Evolutionary conservation across 2,113 vertebrate species (phyloP).

Genomic region (Heterochromis multidens): DNA sequence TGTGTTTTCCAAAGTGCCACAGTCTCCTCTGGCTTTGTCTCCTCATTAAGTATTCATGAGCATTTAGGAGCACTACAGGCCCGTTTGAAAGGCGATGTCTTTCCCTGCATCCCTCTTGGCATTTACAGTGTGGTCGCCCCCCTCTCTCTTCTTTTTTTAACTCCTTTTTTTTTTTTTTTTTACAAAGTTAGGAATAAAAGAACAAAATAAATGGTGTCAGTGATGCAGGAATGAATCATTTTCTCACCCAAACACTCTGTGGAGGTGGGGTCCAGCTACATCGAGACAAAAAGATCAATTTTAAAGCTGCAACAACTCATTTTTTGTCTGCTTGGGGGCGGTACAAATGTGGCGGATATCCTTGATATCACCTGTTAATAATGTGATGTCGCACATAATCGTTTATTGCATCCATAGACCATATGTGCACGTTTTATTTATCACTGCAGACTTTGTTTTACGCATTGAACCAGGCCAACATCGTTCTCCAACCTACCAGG

Average conservation of each 20-base stretch:
- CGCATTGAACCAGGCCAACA: not conserved
- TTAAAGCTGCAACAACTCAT: not conserved
- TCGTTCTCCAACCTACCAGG: not conserved
- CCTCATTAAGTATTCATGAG: conserved; percentile 24
- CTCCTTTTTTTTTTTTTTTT: too few species aligned
- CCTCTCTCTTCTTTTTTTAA: not conserved
- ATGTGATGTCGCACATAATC: not conserved
- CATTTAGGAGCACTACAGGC: not conserved
- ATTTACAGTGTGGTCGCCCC: not conserved
- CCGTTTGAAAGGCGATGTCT: not conserved
- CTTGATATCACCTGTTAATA: not conserved
- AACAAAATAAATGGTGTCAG: not conserved
- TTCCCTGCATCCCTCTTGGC: not conserved
- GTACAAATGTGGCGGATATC: not conserved
- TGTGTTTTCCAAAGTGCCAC: conserved; percentile 6
- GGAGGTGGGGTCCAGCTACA: not conserved
- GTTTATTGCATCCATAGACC: not conserved
- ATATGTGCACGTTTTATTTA: not conserved
- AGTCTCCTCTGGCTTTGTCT: not conserved
- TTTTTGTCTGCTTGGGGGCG: not conserved
- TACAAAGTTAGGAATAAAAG: not conserved
- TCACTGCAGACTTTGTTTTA: fast-evolving
- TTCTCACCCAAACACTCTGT: not conserved
- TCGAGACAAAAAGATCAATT: not conserved
- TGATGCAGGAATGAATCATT: not conserved